These are phyloP conservation scores for Tenodera sinensis DNA, from an alignment of 2,888 invertebrate genomes.

Conservation along the genomic window DNA sequence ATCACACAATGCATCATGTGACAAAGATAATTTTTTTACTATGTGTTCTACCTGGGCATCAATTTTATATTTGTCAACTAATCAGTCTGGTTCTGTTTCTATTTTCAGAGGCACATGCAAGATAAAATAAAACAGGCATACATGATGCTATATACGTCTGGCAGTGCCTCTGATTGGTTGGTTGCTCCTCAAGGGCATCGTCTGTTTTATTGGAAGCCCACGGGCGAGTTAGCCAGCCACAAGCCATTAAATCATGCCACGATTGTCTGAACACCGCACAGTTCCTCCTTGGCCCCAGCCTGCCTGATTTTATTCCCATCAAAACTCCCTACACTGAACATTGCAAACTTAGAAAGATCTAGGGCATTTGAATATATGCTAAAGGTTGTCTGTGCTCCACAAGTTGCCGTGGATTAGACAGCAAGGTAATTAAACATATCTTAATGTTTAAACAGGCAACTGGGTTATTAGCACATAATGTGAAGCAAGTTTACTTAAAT, in stretches of 20 bases:
- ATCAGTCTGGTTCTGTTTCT: slow-evolving; percentile 31
- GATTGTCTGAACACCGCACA: slow-evolving; percentile 26
- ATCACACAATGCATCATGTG: not conserved
- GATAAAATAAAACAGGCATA: slow-evolving; percentile 22
- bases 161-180: slow-evolving; percentile 32
- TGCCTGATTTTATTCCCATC: not conserved
- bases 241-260: slow-evolving; percentile 27
- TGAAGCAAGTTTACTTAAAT: too few species aligned
- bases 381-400: not conserved
- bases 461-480: not conserved
- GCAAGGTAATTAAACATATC: not conserved
- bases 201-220: slow-evolving; percentile 25
- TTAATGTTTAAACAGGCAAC: not conserved
- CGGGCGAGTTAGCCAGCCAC: slow-evolving; percentile 25
- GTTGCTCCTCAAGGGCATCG: slow-evolving; percentile 30
- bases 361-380: not conserved
- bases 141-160: slow-evolving; percentile 23
- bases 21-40: not conserved
- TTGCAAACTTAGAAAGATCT: not conserved
- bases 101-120: slow-evolving; percentile 32
- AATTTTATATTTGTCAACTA: slow-evolving; percentile 30
- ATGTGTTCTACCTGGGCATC: slow-evolving; percentile 20
- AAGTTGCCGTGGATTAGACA: not conserved
- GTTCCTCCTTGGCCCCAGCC: slow-evolving; percentile 12
- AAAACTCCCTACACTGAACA: not conserved